These are phyloP conservation scores for Palythoa grandis DNA, from an alignment of 92 coral and sea anemone genomes.

Conservation along the genomic window DNA sequence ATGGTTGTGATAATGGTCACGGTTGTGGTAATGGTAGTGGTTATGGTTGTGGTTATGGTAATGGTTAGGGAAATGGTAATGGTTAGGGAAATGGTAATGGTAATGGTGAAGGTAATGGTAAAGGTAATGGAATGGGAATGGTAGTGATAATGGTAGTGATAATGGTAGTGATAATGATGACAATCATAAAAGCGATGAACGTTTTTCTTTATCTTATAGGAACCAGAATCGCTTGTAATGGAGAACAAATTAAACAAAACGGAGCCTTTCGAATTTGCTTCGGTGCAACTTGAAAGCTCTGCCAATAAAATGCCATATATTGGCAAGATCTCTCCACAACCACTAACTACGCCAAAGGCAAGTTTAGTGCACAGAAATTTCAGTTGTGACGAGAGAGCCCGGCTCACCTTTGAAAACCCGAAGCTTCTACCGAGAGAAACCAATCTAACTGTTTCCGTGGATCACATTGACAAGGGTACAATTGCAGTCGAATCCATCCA, in stretches of 20 bases:
- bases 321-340: not conserved
- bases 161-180: not conserved
- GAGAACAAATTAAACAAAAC: not conserved
- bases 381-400: slow-evolving; percentile 26
- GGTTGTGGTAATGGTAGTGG: not conserved
- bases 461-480: slow-evolving; percentile 76
- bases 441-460: slow-evolving; percentile 64
- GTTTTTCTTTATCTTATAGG: not conserved
- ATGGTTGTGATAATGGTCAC: not conserved
- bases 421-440: slow-evolving; percentile 47
- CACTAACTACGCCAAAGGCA: not conserved
- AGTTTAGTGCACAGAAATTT: not conserved
- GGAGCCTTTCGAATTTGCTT: not conserved
- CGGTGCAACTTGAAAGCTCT: not conserved
- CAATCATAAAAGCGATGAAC: not conserved
- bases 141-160: not conserved
- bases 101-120: no score
- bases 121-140: not conserved
- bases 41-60: not conserved
- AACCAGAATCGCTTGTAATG: not conserved
- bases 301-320: not conserved
- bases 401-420: slow-evolving; percentile 34
- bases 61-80: not conserved
- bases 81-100: not conserved
- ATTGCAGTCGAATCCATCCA: slow-evolving; percentile 74